Conservation (phyloP, 2,888 invertebrate species). For the Bembecia ichneumoniformis region DNA sequence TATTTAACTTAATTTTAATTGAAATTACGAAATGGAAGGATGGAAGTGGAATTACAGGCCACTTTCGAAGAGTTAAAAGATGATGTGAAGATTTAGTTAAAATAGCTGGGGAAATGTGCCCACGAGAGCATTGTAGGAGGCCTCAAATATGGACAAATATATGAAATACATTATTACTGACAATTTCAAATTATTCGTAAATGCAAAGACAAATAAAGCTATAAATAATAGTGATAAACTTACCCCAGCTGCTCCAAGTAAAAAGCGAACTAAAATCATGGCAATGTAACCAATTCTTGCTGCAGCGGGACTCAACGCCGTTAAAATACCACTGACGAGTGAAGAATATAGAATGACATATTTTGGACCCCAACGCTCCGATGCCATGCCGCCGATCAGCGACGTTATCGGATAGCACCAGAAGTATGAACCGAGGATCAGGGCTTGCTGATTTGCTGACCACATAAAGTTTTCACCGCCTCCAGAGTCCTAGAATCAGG, state of each 20-base stretch:
- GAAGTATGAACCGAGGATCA: slow-evolving; percentile 77
- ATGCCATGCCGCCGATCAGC: slow-evolving; percentile 76
- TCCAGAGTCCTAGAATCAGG: slow-evolving; percentile 20
- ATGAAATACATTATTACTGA: too few relatives aligned
- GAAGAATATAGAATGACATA: slow-evolving; percentile 71
- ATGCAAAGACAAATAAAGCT: not conserved
- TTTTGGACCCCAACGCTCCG: slow-evolving; percentile 76
- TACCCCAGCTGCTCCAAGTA: slow-evolving; percentile 76
- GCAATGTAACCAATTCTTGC: slow-evolving; percentile 70
- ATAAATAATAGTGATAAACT: slow-evolving; percentile 21
- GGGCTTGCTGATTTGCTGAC: slow-evolving; percentile 74
- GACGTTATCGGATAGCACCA: slow-evolving; percentile 80
- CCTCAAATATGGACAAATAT: not conserved
- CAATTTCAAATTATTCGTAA: too few relatives aligned
- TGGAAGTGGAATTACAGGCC: not conserved
- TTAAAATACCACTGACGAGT: slow-evolving; percentile 65
- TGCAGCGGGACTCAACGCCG: slow-evolving; percentile 73
- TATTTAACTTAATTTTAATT: too few relatives aligned
- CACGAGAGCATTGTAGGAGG: too few relatives aligned
- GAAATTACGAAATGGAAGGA: not conserved
- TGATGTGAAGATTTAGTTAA: too few relatives aligned
- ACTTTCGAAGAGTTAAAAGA: too few relatives aligned
- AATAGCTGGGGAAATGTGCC: too few relatives aligned
- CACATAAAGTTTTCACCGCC: slow-evolving; percentile 61
- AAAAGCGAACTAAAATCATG: slow-evolving; percentile 71